Evolutionary conservation across 1,140 invertebrate genomes (phyloP), one percentile per base, ranked within the genome.

Genomic region (Zaprionus nigranus): DNA sequence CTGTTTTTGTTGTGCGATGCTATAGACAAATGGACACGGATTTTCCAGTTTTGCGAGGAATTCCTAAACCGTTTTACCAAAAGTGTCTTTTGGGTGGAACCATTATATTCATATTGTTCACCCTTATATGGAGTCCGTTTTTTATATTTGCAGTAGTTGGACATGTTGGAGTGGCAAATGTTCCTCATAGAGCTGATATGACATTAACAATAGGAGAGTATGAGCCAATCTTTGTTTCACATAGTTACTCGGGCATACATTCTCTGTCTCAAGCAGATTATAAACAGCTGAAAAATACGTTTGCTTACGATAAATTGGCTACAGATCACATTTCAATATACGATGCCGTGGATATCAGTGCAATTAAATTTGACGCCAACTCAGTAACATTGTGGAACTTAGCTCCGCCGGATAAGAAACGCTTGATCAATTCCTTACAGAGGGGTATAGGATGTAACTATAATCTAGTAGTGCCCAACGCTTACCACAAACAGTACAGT

Each of bases 61-160:
- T 95, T 12, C 96, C 96, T 77, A 97, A 98, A 80, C 94, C 95
- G 5, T 94, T 96, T 38, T 93, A 96, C 7, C 94, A 96, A 17
- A 99, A 99, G 93, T 99, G 99, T 90, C 91, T 98, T n/a, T 95
- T 98, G 67, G 99, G 99, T 28, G 98, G 98, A 13, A 95, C 96
- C 28, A 95, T 97, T 15, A 94, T 99, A 3, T 94, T 98, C 2
- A 91, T 97, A 38, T 96, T 99, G 67, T 97, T 99, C 70, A 96
- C 96, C 11, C 96, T 99, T 30, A 98, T 99, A 75, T 99, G 98
- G 98, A 99, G 99, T 94, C 99, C 99, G 1, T 93, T 99, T 5
- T 96, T 99, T 4, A 95, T 99, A 15, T 99, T 99, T 93, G 98
- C 99, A 0, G 95, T 99, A 38, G 97, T 98, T 3, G 97, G 98